These are phyloP conservation scores for Hoplostethus mediterraneus DNA, from an alignment of 2,797 vertebrate species.

Conservation along the genomic window DNA sequence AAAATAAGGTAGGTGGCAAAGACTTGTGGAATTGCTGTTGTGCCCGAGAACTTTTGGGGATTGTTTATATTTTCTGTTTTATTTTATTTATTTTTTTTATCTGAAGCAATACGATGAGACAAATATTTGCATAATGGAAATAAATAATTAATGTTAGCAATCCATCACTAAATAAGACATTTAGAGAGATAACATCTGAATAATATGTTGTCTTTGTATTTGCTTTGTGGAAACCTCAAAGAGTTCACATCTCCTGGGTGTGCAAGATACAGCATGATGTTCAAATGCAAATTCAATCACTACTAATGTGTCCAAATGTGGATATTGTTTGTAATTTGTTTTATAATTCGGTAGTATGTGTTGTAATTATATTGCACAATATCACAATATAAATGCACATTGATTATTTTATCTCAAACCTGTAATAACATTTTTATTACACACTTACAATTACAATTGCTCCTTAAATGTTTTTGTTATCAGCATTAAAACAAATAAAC, in stretches of 20 bases:
- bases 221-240: slow-evolving; percentile 44
- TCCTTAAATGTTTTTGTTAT: neutral
- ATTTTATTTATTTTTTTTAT: slow-evolving; percentile 26
- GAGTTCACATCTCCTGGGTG: slow-evolving; percentile 36
- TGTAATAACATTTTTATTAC: neutral
- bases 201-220: slow-evolving; percentile 32
- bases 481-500: neutral
- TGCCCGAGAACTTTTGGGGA: slow-evolving; percentile 28
- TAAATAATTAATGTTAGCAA: neutral
- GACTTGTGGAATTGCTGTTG: slow-evolving; percentile 69
- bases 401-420: neutral
- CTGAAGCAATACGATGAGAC: slow-evolving; percentile 19
- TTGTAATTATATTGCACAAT: neutral
- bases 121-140: slow-evolving; percentile 15
- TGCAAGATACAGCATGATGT: slow-evolving; percentile 32
- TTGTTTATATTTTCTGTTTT: slow-evolving; percentile 66
- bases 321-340: neutral
- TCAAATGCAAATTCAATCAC: slow-evolving; percentile 29
- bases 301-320: neutral
- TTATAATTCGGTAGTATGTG: neutral
- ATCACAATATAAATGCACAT: neutral
- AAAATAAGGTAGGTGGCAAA: slow-evolving; percentile 72
- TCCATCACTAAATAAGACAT: neutral
- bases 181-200: slow-evolving; percentile 23
- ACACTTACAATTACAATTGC: neutral